Percentiles rank a stretch among this genome's conserved stretches.
Conservation (phyloP, 1,140 invertebrate species). For the Micrasema longulum region DNA sequence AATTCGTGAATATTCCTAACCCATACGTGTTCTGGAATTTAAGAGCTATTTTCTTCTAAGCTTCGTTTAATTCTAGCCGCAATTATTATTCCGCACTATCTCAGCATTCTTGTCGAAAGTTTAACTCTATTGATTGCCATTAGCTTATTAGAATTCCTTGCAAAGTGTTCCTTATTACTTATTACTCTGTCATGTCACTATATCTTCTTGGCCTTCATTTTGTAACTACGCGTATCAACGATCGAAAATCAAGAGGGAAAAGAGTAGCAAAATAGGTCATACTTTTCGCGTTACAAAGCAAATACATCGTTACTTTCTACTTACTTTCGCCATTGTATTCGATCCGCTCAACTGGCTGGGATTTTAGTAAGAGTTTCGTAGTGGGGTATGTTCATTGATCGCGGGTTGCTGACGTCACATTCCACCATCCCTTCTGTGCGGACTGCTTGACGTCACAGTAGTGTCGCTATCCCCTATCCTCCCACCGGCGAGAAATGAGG, state of each 20-base stretch:
- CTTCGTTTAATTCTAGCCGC: not conserved
- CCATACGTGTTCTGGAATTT: not conserved
- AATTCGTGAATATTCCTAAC: not conserved
- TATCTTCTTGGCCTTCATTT: not conserved
- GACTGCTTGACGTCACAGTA: constrained; percentile 19
- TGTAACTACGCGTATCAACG: not conserved
- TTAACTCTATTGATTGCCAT: not conserved
- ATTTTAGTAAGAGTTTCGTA: constrained; percentile 17
- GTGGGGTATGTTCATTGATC: constrained; percentile 39
- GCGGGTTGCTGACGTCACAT: constrained; percentile 37
- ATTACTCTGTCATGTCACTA: not conserved
- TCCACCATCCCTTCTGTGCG: not conserved
- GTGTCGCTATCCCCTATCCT: constrained; percentile 6
- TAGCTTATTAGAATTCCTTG: not conserved
- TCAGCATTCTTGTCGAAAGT: not conserved
- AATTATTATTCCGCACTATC: not conserved
- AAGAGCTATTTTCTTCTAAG: not conserved
- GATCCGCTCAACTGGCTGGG: constrained; percentile 5
- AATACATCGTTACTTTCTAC: constrained; percentile 11
- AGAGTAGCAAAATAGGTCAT: not conserved
- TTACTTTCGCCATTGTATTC: not conserved
- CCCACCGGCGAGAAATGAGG: not conserved
- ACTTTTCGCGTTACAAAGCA: not conserved
- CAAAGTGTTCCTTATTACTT: not conserved
- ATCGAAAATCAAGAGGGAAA: not conserved